Evolutionary conservation across 2,113 vertebrate species (phyloP), one percentile per base, ranked within the genome.

Genomic region (Catharus minimus): DNA sequence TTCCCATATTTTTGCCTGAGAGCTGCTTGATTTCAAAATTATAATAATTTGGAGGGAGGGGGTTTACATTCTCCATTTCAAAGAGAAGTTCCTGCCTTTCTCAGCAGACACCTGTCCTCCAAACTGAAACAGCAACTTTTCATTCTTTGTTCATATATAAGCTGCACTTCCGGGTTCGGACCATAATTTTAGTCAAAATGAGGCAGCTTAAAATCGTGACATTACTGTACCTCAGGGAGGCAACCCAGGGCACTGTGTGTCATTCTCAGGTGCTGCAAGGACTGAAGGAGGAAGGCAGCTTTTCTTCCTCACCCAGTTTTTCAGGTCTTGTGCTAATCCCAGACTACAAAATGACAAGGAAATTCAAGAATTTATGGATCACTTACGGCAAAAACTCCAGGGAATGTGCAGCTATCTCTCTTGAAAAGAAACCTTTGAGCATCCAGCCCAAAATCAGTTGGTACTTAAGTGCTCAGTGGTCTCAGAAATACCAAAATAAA

Each of bases 381-480:
- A 22, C 12, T 13, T 17, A 4, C 0, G 1, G 39, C 5, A 80
- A 61, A 20, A 30, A 3, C 17, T 27, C 8, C 16, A n/a, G 26
- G 22, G 41, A 72, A 44, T 1, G 6, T 1, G 14, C 33, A 73
- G 24, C 22, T 15, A n/a, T 11, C 13, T 8, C 12, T 67, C 52
- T 6, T 6, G 11, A 30, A 69, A 21, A 50, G 23, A 39, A 21
- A 39, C 10, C 21, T 55, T 66, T 5, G n/a, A 71, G n/a, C 18
- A 55, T 5, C 5, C 39, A 36, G 47, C 33, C 32, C n/a, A 46
- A 52, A 86, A 67, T 27, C 2, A 43, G 68, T 1, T 39, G 9
- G 50, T 18, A 23, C 9, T 62, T 24, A 9, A 38, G 16, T 11
- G 19, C 65, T 30, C 38, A 50, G 32, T 10, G 27, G 33, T 17